These are phyloP conservation scores for Cabera pusaria DNA, from an alignment of 2,888 invertebrate species.

Conservation along the genomic window DNA sequence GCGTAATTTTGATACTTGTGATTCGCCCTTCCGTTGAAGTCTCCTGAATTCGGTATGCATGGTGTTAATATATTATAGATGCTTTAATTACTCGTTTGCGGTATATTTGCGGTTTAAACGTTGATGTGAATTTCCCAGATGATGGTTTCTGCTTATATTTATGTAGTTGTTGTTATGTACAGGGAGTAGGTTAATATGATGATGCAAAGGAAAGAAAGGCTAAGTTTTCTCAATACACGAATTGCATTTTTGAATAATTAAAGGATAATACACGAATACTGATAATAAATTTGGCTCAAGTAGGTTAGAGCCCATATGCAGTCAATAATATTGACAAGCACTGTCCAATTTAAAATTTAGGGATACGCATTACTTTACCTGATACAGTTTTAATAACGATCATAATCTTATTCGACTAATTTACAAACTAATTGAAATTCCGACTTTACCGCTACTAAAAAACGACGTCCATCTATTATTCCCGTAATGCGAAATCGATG, in stretches of 20 bases:
- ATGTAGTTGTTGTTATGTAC: slow-evolving; percentile 15
- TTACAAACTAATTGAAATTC: slow-evolving; percentile 13
- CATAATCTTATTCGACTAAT: neutral
- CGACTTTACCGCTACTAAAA: slow-evolving; percentile 14
- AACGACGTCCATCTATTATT: slow-evolving; percentile 48
- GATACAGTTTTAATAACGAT: neutral
- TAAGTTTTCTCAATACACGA: no score
- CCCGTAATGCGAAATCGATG: slow-evolving; percentile 60
- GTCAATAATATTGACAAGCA: no score
- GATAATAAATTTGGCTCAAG: no score
- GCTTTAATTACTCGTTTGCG: slow-evolving; percentile 78
- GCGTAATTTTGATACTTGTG: no score
- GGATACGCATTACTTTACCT: neutral
- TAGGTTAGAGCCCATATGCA: no score
- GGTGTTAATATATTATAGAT: slow-evolving; percentile 78
- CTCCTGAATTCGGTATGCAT: slow-evolving; percentile 75
- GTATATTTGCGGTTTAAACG: slow-evolving; percentile 61
- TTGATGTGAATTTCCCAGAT: slow-evolving; percentile 51
- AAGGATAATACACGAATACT: no score
- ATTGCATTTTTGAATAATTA: no score
- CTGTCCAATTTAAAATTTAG: no score
- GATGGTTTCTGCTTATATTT: slow-evolving; percentile 12
- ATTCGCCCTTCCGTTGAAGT: slow-evolving; percentile 60
- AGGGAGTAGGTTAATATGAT: no score
- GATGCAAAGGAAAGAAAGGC: no score